These are phyloP conservation scores for Pantherophis alleghaniensis DNA, from an alignment of 2,797 vertebrate species.

Conservation along the genomic window DNA sequence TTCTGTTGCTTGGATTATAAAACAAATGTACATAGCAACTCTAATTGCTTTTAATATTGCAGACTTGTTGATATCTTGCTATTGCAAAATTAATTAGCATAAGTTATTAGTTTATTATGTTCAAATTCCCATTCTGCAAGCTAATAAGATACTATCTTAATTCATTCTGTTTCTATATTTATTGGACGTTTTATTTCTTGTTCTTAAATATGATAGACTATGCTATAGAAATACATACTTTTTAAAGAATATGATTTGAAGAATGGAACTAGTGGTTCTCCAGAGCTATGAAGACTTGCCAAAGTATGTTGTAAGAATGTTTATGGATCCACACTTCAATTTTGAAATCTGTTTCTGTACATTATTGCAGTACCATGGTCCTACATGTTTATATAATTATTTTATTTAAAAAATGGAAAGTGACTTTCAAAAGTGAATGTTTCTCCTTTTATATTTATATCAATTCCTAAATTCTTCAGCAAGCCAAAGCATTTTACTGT, in stretches of 20 bases:
- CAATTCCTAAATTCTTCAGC: not conserved
- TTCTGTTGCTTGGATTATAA: slow-evolving; percentile 18
- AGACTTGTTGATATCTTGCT: slow-evolving; percentile 22
- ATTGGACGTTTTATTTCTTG: not conserved
- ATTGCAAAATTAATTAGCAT: slow-evolving; percentile 25
- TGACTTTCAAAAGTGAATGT: not conserved
- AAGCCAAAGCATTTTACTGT: not conserved
- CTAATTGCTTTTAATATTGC: slow-evolving; percentile 34
- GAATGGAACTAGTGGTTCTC: not conserved
- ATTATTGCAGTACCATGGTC: not conserved
- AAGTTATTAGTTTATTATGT: too few species aligned
- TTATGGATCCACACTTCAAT: not conserved
- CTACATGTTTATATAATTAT: not conserved
- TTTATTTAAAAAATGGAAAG: not conserved
- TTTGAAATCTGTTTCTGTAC: not conserved
- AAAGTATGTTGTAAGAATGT: not conserved
- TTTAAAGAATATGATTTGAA: not conserved
- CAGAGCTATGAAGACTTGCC: not conserved
- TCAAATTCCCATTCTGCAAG: not conserved
- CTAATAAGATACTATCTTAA: not conserved
- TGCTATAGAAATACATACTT: slow-evolving; percentile 7
- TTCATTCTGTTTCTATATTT: not conserved
- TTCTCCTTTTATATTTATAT: not conserved
- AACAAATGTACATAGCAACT: slow-evolving; percentile 40
- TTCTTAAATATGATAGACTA: not conserved